Evolutionary conservation across 2,797 vertebrate genomes (phyloP).

Genomic region (Enteromius paludinosus): DNA sequence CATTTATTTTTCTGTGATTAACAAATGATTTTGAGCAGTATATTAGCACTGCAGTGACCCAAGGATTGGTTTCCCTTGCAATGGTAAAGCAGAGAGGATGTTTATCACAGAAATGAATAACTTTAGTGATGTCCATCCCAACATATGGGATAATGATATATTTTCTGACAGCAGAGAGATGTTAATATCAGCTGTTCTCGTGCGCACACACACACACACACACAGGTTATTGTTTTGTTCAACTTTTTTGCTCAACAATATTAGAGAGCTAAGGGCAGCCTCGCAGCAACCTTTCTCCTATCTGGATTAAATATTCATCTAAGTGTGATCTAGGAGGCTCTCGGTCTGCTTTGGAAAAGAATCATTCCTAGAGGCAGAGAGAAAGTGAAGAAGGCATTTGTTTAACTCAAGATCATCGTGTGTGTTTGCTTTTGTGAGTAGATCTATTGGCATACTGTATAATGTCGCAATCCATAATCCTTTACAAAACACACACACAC

Average conservation of each 20-base stretch:
- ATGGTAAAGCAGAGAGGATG: background rate
- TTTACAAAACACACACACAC: background rate
- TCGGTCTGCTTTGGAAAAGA: background rate
- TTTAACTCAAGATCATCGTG: background rate
- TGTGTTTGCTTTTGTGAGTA: background rate
- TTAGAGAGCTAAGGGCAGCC: slow-evolving; percentile 21
- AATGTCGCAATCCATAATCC: slow-evolving; percentile 24
- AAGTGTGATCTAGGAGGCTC: slow-evolving; percentile 6
- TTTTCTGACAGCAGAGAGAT: background rate
- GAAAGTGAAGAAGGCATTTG: background rate
- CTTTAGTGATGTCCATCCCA: background rate
- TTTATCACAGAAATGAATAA: background rate
- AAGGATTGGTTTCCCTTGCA: background rate
- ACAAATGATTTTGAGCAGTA: background rate
- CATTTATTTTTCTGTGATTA: too few species aligned
- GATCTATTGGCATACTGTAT: slow-evolving; percentile 4
- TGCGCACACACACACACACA: background rate
- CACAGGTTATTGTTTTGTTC: background rate
- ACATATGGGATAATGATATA: background rate
- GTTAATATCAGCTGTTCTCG: background rate
- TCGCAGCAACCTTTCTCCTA: background rate
- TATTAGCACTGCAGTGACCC: background rate
- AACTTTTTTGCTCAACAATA: background rate
- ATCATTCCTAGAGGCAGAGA: background rate
- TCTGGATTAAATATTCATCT: slow-evolving; percentile 20